Conservation (phyloP, 2,113 vertebrate species). For the Pedetes capensis region DNA sequence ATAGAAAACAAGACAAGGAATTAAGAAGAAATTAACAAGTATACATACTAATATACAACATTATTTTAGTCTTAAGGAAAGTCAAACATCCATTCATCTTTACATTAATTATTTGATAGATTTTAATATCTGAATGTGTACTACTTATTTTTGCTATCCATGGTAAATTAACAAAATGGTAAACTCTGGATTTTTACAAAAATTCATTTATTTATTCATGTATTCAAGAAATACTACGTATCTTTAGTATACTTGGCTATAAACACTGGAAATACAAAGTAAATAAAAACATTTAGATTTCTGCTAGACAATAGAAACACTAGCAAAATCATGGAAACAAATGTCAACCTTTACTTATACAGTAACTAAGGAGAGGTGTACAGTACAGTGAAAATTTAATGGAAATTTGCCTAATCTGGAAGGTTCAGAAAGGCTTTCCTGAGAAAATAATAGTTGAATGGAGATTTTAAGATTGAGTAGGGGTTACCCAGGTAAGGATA, state of each 20-base stretch:
- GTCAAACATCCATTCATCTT: background rate
- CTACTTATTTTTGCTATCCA: background rate
- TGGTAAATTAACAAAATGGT: background rate
- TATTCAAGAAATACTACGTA: background rate
- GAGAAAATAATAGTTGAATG: background rate
- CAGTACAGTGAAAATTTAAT: background rate
- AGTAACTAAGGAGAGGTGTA: background rate
- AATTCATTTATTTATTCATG: background rate
- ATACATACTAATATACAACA: background rate
- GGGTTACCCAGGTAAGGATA: background rate
- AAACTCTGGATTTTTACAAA: background rate
- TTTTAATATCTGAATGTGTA: background rate
- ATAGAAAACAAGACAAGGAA: background rate
- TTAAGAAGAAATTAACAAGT: background rate
- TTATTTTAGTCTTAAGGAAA: background rate
- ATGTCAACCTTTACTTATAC: background rate
- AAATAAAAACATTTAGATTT: background rate
- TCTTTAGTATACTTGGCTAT: background rate
- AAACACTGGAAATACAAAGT: background rate
- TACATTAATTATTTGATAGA: background rate
- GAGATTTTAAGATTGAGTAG: background rate
- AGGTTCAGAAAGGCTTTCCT: background rate
- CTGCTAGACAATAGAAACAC: background rate
- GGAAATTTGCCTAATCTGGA: background rate
- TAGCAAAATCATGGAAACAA: background rate